Conservation (phyloP, 2,888 invertebrate genomes). For the Malacosoma neustria region DNA sequence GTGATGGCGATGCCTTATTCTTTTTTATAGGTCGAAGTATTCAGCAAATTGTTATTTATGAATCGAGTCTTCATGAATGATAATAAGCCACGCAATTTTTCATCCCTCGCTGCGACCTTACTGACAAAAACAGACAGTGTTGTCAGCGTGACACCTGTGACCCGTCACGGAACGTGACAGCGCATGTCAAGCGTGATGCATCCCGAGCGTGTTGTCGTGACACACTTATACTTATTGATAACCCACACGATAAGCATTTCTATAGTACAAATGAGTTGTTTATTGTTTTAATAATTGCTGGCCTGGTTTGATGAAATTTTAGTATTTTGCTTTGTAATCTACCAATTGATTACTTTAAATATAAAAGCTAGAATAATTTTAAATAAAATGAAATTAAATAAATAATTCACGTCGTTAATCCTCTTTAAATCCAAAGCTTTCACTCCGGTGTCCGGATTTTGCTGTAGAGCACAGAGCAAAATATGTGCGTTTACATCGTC, state of each 20-base stretch:
- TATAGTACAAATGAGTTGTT: not conserved
- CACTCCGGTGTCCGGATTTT: too few species aligned
- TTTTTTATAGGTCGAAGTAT: too few species aligned
- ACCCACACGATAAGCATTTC: slow-evolving; percentile 3
- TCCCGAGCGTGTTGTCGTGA: slow-evolving; percentile 10
- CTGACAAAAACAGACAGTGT: slow-evolving; percentile 11
- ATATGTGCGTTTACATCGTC: too few species aligned
- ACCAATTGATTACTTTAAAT: too few species aligned
- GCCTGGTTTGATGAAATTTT: not conserved
- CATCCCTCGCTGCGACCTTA: slow-evolving; percentile 15
- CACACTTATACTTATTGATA: slow-evolving; percentile 4
- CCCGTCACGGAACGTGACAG: slow-evolving; percentile 29
- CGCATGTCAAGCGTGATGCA: slow-evolving; percentile 25
- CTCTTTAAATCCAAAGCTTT: too few species aligned
- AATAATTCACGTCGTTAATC: too few species aligned
- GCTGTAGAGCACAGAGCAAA: too few species aligned
- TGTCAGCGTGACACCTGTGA: slow-evolving; percentile 16
- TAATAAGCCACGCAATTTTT: slow-evolving; percentile 10
- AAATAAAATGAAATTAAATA: too few species aligned
- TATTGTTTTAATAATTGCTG: not conserved
- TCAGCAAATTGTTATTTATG: too few species aligned
- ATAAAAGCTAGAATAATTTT: too few species aligned
- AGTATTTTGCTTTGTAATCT: too few species aligned
- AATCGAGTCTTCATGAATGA: not conserved
- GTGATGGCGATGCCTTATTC: too few species aligned